A percentile compares a stretch with the other conserved stretches of the same genome.
Conservation (phyloP, 2,888 invertebrate genomes). For the Phengaris alcon region DNA sequence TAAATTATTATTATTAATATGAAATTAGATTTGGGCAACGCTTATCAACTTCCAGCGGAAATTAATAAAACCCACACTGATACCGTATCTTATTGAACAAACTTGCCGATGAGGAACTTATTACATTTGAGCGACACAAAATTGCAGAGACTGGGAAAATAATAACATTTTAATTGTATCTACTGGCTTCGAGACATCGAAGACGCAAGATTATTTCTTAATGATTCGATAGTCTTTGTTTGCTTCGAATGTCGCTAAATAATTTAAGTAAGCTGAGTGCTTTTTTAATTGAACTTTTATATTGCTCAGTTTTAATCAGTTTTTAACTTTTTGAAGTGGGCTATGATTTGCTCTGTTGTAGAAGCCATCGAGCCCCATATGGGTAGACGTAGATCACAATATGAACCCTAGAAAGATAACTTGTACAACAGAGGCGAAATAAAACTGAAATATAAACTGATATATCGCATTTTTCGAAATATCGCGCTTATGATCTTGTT, state of each 20-base stretch:
- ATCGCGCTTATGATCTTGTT: no score
- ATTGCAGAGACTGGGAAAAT: conserved; percentile 31
- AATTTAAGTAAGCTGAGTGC: not conserved
- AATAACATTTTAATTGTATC: conserved; percentile 32
- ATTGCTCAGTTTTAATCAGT: not conserved
- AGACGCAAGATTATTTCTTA: not conserved
- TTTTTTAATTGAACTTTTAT: not conserved
- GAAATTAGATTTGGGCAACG: not conserved
- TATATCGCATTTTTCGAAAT: no score
- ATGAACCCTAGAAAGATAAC: not conserved
- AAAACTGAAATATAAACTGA: no score
- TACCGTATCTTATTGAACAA: conserved; percentile 23
- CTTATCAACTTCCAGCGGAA: conserved; percentile 14
- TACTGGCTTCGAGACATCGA: conserved; percentile 22
- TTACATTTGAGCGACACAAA: conserved; percentile 22
- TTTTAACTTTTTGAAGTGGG: not conserved
- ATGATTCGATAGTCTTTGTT: conserved; percentile 19
- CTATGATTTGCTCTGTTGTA: not conserved
- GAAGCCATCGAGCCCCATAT: not conserved
- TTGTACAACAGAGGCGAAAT: no score
- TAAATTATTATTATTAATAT: conserved; percentile 4
- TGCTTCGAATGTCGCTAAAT: conserved; percentile 1
- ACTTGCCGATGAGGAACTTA: conserved; percentile 10
- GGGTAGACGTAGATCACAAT: not conserved
- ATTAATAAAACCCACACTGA: conserved; percentile 20